A percentile compares a stretch with the other conserved stretches of the same genome.
Conservation (phyloP, 2,113 vertebrate species). For the Serilophus lunatus region DNA sequence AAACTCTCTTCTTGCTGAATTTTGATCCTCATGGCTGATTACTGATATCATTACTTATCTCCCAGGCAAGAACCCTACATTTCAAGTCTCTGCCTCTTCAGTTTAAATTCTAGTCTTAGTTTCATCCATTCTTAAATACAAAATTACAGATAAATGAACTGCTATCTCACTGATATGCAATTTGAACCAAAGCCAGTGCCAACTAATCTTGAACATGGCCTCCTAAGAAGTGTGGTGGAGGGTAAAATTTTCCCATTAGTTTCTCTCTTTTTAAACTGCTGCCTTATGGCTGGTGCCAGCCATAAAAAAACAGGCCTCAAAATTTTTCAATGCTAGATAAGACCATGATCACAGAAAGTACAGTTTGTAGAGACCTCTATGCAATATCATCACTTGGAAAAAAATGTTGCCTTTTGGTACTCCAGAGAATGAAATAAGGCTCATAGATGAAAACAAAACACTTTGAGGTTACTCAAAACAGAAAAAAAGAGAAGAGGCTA, state of each 20-base stretch:
- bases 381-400: background rate
- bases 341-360: background rate
- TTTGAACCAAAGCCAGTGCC: background rate
- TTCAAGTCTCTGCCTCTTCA: background rate
- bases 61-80: background rate
- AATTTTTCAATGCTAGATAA: background rate
- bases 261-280: background rate
- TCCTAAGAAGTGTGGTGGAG: background rate
- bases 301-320: background rate
- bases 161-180: background rate
- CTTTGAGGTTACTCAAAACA: background rate
- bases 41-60: background rate
- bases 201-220: background rate
- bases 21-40: background rate
- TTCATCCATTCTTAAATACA: background rate
- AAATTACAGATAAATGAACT: background rate
- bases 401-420: fast-evolving
- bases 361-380: background rate
- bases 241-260: background rate
- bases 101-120: background rate
- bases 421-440: background rate
- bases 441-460: background rate
- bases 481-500: background rate
- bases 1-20: background rate
- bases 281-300: background rate